Evolutionary conservation across 2,888 invertebrate species (phyloP).

Genomic region (Allacma fusca): DNA sequence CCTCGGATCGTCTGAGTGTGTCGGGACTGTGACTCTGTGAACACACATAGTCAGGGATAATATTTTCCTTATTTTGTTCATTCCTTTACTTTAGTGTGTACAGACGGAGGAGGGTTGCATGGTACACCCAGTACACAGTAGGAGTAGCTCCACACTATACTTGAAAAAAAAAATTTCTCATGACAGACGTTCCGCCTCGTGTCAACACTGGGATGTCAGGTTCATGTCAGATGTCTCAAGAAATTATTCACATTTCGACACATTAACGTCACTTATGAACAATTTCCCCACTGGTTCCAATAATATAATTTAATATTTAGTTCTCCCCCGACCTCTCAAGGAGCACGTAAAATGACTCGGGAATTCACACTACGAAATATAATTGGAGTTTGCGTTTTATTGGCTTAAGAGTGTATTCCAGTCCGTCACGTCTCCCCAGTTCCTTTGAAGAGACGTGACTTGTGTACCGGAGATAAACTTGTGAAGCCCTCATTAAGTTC

Average conservation of each 20-base stretch:
- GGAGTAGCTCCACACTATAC: too few species aligned
- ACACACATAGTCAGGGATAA: too few species aligned
- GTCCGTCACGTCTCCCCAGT: not conserved
- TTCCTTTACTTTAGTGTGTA: too few species aligned
- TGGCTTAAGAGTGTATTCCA: too few species aligned
- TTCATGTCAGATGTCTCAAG: not conserved
- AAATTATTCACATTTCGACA: not conserved
- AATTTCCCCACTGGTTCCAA: not conserved
- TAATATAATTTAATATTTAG: not conserved
- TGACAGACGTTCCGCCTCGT: constrained; percentile 12
- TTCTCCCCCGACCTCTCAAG: too few species aligned
- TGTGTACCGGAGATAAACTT: not conserved
- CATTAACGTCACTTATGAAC: not conserved
- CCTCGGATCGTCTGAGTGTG: not conserved
- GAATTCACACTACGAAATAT: too few species aligned
- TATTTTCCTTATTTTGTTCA: too few species aligned
- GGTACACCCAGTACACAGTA: too few species aligned
- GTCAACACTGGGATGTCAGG: constrained; percentile 3
- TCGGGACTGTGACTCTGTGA: too few species aligned
- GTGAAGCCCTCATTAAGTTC: not conserved
- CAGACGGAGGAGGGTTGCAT: too few species aligned
- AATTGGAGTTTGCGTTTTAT: too few species aligned
- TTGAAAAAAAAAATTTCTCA: not conserved
- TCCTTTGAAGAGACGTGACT: not conserved
- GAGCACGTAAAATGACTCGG: too few species aligned